phyloP scores from a whole-genome alignment of 1,140 invertebrate species.

The Drosophila chauvacae region DNA sequence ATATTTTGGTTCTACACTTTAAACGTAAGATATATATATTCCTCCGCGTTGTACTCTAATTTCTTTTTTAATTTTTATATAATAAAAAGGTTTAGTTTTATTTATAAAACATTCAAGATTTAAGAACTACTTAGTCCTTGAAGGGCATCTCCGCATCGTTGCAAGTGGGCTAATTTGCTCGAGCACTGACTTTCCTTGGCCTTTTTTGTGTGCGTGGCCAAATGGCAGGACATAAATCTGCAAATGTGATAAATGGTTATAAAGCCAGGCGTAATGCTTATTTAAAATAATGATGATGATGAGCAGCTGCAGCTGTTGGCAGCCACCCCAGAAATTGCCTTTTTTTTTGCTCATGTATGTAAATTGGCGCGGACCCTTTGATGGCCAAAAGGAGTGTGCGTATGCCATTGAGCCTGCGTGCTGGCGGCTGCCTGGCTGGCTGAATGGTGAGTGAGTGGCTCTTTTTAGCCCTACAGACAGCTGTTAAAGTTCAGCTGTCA shows the following conservation, averaged over 20 bases:
- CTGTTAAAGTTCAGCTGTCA: conserved; percentile 66
- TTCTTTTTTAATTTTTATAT: no score
- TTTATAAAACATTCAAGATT: background rate
- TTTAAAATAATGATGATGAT: conserved; percentile 82
- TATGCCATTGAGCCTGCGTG: conserved; percentile 19
- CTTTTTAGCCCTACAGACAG: conserved; percentile 40
- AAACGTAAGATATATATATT: no score
- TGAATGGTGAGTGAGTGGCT: conserved; percentile 34
- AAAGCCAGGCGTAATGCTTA: conserved; percentile 77
- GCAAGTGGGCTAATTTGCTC: conserved; percentile 22
- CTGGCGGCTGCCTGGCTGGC: background rate
- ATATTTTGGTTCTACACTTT: no score
- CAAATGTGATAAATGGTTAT: conserved; percentile 80
- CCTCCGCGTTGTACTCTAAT: no score
- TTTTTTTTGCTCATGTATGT: conserved; percentile 43
- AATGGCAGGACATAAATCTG: conserved; percentile 72
- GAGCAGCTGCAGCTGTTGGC: conserved; percentile 40
- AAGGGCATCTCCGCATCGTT: conserved; percentile 35
- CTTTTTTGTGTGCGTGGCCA: conserved; percentile 22
- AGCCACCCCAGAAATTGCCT: conserved; percentile 6
- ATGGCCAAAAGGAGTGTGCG: conserved; percentile 23
- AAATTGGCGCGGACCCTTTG: conserved; percentile 56
- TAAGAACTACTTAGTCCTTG: background rate
- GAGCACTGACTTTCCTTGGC: conserved; percentile 27
- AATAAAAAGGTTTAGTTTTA: background rate